These are phyloP conservation scores for Cyrtonyx montezumae DNA, from an alignment of 2,113 vertebrate species.

Conservation along the genomic window DNA sequence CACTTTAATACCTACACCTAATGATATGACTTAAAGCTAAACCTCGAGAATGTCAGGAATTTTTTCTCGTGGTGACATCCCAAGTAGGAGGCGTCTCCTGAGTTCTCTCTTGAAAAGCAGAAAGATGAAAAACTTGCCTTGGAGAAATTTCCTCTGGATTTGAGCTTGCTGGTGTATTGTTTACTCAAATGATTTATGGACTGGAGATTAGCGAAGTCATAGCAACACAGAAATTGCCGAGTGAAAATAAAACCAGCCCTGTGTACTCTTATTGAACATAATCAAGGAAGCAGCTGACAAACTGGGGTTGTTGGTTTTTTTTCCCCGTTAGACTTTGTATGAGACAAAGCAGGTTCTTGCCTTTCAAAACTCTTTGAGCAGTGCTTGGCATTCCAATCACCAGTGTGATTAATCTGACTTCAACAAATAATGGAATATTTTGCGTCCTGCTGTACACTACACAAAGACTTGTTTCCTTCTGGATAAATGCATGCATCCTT, in stretches of 20 bases:
- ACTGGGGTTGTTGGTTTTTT: background rate
- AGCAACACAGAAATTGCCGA: constrained; percentile 66
- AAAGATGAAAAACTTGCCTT: constrained; percentile 56
- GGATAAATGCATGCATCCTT: background rate
- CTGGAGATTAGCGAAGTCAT: constrained; percentile 69
- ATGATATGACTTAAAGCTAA: constrained; percentile 56
- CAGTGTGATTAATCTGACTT: background rate
- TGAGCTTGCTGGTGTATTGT: constrained; percentile 64
- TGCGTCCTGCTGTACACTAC: background rate
- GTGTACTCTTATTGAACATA: constrained; percentile 41
- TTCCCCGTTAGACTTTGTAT: background rate
- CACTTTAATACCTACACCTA: constrained; percentile 46
- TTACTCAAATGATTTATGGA: constrained; percentile 73
- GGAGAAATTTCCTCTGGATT: constrained; percentile 63
- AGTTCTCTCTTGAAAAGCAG: constrained; percentile 48
- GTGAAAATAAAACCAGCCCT: constrained; percentile 58
- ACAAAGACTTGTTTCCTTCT: background rate
- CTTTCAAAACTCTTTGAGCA: constrained; percentile 31
- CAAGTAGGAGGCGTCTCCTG: constrained; percentile 9
- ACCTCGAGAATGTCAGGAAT: constrained; percentile 39
- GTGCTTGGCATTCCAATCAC: background rate
- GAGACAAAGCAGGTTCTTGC: background rate
- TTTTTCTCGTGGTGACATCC: constrained; percentile 58
- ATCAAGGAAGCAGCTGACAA: constrained; percentile 57
- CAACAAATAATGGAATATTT: background rate